Conservation (phyloP, 1,140 invertebrate genomes). For the Hyles euphorbiae region DNA sequence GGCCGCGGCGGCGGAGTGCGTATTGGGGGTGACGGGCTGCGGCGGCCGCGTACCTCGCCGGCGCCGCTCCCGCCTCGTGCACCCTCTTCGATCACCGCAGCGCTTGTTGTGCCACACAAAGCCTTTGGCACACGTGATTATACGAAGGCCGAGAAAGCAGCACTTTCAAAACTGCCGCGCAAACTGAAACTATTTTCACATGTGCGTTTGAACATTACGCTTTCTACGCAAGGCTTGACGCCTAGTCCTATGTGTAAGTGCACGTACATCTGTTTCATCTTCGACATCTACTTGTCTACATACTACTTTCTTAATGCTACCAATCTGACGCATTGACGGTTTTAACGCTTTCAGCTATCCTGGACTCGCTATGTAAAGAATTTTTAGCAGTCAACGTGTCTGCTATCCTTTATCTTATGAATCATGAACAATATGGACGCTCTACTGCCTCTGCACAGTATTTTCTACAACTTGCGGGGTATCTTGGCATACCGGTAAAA, state of each 20-base stretch:
- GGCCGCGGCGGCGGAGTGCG: constrained; percentile 56
- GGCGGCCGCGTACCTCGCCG: constrained; percentile 65
- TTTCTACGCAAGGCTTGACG: constrained; percentile 83
- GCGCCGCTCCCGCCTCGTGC: constrained; percentile 55
- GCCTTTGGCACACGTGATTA: constrained; percentile 85
- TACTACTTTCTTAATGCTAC: constrained; percentile 4
- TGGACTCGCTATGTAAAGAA: constrained; percentile 90
- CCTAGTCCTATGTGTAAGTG: constrained; percentile 87
- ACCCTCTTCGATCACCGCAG: constrained; percentile 75
- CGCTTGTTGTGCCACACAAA: constrained; percentile 85
- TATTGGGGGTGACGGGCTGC: constrained; percentile 58
- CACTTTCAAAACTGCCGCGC: constrained; percentile 79
- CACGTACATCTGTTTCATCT: not conserved
- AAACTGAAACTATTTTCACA: constrained; percentile 81
- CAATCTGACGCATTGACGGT: constrained; percentile 8
- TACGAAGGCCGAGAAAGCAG: constrained; percentile 81
- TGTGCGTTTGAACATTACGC: constrained; percentile 82
- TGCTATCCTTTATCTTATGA: constrained; percentile 95
- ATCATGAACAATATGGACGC: constrained; percentile 90
- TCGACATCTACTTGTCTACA: not conserved
- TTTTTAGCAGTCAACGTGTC: constrained; percentile 92
- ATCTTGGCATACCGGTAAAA: constrained; percentile 77
- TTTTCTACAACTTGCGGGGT: constrained; percentile 92
- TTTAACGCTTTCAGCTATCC: constrained; percentile 81
- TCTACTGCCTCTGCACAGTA: constrained; percentile 95